Percentiles rank a stretch among this genome's conserved stretches.
Evolutionary conservation across 2,888 invertebrate species (phyloP).

Genomic region (Bellardia pandia): DNA sequence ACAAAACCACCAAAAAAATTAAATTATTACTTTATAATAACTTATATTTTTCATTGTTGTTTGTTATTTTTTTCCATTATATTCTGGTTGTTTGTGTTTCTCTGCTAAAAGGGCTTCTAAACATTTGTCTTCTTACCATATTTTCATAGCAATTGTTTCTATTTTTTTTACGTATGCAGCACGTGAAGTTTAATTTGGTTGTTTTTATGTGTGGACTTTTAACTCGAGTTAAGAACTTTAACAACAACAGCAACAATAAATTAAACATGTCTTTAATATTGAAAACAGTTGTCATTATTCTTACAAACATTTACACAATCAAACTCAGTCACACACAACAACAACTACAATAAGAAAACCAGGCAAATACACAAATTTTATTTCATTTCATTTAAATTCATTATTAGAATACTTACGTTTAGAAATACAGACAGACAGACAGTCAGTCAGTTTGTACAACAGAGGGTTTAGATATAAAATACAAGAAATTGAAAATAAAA

Average conservation of each 20-base stretch:
- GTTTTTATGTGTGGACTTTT: conserved; percentile 43
- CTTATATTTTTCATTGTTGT: not conserved
- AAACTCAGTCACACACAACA: conserved; percentile 31
- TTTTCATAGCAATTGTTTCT: not conserved
- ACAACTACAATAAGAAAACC: not conserved
- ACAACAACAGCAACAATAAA: conserved; percentile 1
- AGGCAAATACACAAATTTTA: conserved; percentile 29
- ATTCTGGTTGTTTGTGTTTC: not conserved
- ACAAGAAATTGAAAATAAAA: conserved; percentile 22
- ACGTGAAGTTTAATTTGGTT: conserved; percentile 57
- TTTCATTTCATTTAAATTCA: conserved; percentile 40
- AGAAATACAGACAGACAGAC: not conserved
- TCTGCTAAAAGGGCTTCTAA: conserved; percentile 16
- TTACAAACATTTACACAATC: conserved; percentile 13
- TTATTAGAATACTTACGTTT: conserved; percentile 55
- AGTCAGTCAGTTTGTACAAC: conserved; percentile 21
- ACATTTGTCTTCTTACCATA: not conserved
- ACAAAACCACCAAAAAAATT: conserved; percentile 23
- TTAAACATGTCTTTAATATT: conserved; percentile 42
- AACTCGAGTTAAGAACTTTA: conserved; percentile 34
- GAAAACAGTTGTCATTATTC: conserved; percentile 58
- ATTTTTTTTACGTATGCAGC: conserved; percentile 49
- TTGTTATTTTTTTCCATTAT: not conserved
- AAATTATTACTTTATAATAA: conserved; percentile 2
- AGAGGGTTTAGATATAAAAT: conserved; percentile 1